Evolutionary conservation across 1,140 invertebrate genomes (phyloP), one percentile per base, ranked within the genome.

Genomic region (Diorhabda carinulata): DNA sequence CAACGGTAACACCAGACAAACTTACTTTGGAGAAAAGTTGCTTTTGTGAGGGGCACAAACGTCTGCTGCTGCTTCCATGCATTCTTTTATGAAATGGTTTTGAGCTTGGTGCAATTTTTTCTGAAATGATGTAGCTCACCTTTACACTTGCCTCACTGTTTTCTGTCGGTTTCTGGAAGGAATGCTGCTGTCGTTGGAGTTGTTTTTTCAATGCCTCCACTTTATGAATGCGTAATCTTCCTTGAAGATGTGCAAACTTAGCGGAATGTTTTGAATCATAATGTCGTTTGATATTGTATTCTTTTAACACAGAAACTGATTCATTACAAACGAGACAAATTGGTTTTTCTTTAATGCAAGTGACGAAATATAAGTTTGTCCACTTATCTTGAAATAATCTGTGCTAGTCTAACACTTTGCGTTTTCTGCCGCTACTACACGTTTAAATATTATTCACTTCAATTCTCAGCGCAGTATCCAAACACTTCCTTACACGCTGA

Each of bases 1-100:
- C 25, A 1, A 25, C 25, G 25, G 25, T 25, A 25, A 25, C 25
- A 25, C 25, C 25, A 25, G 25, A 25, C 25, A 25, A 25, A 25
- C 25, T 25, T 25, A 25, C 25, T 25, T 25, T 25, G 25, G 25
- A 25, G 25, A 25, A 25, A 25, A 25, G 25, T 25, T 25, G 25
- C 25, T 25, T 25, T 25, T 25, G 25, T 25, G 25, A 25, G 0
- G 25, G 25, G 1, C 25, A 25, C 25, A 25, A 25, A 25, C 25
- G 1, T 25, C 25, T 25, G 25, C 25, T 25, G 25, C 25, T 25
- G 25, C 25, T 25, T 76, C 71, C 68, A 77, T 61, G 66, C 74
- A 78, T 67, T 73, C 69, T 70, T 79, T 78, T 40, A 77, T 65
- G 44, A 77, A 72, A 77, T 62, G 70, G 68, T 70, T 77, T 78